These are phyloP conservation scores for Drosophila tropicalis DNA, from an alignment of 1,140 invertebrate genomes.

Conservation along the genomic window DNA sequence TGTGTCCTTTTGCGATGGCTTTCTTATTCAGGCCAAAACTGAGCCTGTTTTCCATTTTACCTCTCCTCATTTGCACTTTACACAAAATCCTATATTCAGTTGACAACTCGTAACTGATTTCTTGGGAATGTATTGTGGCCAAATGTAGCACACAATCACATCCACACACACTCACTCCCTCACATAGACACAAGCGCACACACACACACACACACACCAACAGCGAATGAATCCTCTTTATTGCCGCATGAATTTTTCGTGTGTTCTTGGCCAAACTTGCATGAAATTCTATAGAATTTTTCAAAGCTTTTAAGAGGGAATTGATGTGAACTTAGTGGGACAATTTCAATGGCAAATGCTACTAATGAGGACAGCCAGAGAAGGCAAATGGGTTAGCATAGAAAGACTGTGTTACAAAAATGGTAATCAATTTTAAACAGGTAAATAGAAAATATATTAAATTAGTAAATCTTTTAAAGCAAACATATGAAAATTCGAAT, in stretches of 20 bases:
- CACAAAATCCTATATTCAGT: conserved; percentile 35
- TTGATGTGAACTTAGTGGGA: not conserved
- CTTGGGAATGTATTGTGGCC: conserved; percentile 40
- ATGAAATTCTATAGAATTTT: conserved; percentile 14
- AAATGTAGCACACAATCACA: conserved; percentile 46
- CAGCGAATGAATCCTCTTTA: conserved; percentile 1
- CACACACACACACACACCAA: not conserved
- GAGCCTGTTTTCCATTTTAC: conserved; percentile 23
- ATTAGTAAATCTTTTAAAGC: not conserved
- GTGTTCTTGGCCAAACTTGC: conserved; percentile 6
- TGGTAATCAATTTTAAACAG: not conserved
- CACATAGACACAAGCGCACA: not conserved
- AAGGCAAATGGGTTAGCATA: conserved; percentile 5
- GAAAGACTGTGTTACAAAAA: not conserved
- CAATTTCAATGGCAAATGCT: not conserved
- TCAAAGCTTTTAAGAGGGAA: not conserved
- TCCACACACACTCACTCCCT: not conserved
- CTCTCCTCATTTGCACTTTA: conserved; percentile 59
- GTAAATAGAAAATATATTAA: not conserved
- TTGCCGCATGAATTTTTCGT: conserved; percentile 9
- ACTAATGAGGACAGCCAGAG: not conserved
- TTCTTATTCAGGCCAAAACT: conserved; percentile 30
- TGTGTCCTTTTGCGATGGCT: conserved; percentile 10
- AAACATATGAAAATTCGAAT: not conserved
- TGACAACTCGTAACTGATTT: conserved; percentile 52